Conservation (phyloP, 2,888 invertebrate genomes). For the Boloria selene region DNA sequence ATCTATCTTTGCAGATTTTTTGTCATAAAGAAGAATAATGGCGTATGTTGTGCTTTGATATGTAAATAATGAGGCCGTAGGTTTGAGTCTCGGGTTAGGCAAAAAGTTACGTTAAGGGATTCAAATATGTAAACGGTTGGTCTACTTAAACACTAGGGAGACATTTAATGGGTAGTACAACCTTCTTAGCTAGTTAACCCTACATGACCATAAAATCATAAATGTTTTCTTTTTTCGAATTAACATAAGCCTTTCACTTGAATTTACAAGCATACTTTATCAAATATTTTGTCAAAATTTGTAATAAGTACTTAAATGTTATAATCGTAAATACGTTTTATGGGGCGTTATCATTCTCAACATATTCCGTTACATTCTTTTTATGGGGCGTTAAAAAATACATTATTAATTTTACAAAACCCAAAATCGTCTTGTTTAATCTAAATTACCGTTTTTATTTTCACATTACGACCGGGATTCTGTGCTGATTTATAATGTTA, state of each 20-base stretch:
- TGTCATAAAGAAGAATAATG: no score
- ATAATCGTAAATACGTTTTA: conserved; percentile 25
- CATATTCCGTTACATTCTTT: conserved; percentile 40
- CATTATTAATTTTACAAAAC: conserved; percentile 48
- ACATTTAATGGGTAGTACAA: no score
- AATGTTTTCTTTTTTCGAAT: no score
- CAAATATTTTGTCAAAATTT: not conserved
- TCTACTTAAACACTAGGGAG: no score
- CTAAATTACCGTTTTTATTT: conserved; percentile 59
- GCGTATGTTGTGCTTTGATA: no score
- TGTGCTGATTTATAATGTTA: conserved; percentile 64
- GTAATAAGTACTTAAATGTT: conserved; percentile 10
- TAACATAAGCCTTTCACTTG: not conserved
- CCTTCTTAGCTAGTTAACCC: no score
- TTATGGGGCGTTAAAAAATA: conserved; percentile 45
- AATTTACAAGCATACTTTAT: not conserved
- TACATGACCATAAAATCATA: no score
- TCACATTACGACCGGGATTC: conserved; percentile 55
- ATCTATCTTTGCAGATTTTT: not conserved
- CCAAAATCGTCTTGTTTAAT: conserved; percentile 51
- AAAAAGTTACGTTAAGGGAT: no score
- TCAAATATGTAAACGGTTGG: no score
- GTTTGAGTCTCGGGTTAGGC: no score
- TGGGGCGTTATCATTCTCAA: conserved; percentile 22
- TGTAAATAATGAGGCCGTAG: no score